Percentiles rank a stretch among this genome's conserved stretches.
phyloP scores from a whole-genome alignment of 2,113 vertebrate genomes.

The Bombycilla garrulus region DNA sequence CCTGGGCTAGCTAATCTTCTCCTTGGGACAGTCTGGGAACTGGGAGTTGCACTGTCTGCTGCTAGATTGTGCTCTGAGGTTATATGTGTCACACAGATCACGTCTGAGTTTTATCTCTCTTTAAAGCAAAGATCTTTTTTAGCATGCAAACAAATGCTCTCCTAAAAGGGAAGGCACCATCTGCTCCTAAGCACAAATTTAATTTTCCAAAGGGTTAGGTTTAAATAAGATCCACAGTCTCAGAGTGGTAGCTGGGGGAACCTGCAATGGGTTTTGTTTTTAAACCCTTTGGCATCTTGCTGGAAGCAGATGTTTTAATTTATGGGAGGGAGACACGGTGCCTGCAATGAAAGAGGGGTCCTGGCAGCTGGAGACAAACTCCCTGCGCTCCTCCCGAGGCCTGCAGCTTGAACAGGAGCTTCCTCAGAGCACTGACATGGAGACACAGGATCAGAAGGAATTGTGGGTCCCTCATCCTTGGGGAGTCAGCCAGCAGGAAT shows the following conservation, averaged over 20 bases:
- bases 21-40: not conserved
- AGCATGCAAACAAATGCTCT: not conserved
- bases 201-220: not conserved
- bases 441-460: not conserved
- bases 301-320: not conserved
- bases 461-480: not conserved
- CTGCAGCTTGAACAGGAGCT: not conserved
- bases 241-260: not conserved
- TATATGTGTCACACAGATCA: not conserved
- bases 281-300: not conserved
- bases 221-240: conserved; percentile 19
- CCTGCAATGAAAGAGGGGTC: not conserved
- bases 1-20: not conserved
- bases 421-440: not conserved
- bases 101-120: not conserved
- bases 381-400: not conserved
- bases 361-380: not conserved
- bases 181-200: conserved; percentile 30
- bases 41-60: not conserved
- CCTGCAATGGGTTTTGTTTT: not conserved
- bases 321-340: not conserved
- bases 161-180: conserved; percentile 30
- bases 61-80: not conserved
- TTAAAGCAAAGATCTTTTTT: conserved; percentile 20
- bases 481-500: not conserved